Percentiles rank a stretch among this genome's conserved stretches.
Evolutionary conservation across 2,113 vertebrate genomes (phyloP).

Genomic region (Herpetotheres cachinnans): DNA sequence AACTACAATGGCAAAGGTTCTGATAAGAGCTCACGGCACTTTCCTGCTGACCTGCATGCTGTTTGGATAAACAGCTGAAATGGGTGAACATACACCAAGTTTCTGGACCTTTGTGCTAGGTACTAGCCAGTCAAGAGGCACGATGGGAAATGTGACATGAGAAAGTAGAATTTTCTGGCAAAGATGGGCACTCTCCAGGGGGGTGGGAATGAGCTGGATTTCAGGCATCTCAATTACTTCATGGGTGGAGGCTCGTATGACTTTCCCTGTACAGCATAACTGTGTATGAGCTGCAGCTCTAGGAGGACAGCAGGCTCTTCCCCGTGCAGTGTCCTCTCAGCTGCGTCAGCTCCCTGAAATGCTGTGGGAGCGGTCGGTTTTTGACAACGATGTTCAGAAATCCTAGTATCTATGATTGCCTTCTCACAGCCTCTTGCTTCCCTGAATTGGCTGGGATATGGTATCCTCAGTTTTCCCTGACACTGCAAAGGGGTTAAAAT

Average conservation of each 20-base stretch:
- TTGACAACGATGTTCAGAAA: background rate
- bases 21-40: background rate
- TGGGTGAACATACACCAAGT: fast-evolving
- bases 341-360: background rate
- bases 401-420: background rate
- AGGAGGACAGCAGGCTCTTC: background rate
- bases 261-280: background rate
- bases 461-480: slow-evolving; percentile 27
- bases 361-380: background rate
- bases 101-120: background rate
- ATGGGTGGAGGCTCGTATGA: background rate
- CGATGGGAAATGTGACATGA: background rate
- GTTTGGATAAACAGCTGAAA: background rate
- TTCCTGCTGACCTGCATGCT: background rate
- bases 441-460: background rate
- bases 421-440: slow-evolving; percentile 1
- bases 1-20: background rate
- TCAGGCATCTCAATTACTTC: background rate
- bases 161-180: background rate
- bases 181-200: background rate
- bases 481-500: slow-evolving; percentile 32
- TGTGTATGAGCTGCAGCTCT: background rate
- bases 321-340: background rate
- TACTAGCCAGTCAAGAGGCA: background rate
- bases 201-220: background rate